Percentiles rank a stretch among this genome's conserved stretches.
phyloP scores from a whole-genome alignment of 2,888 invertebrate genomes.

The Nymphalis polychloros region DNA sequence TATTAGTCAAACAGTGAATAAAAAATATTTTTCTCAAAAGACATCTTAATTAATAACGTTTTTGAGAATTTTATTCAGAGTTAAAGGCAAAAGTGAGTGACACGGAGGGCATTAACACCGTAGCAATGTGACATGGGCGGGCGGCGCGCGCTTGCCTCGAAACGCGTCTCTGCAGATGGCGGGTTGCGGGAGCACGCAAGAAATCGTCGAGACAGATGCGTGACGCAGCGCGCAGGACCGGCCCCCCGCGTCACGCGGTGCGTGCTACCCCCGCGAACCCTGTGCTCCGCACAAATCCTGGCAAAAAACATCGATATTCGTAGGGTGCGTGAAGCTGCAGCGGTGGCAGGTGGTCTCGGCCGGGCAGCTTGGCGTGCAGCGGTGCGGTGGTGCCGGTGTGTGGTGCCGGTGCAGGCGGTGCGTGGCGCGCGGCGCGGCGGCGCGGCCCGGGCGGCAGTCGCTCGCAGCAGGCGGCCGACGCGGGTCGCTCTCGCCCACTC shows the following conservation, averaged over 20 bases:
- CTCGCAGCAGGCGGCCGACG: slow-evolving; percentile 73
- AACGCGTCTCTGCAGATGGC: slow-evolving; percentile 73
- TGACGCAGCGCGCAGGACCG: slow-evolving; percentile 80
- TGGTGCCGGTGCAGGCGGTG: slow-evolving; percentile 62
- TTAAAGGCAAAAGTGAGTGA: slow-evolving; percentile 35
- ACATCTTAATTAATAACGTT: not conserved
- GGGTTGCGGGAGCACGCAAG: slow-evolving; percentile 72
- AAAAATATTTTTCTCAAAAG: not conserved
- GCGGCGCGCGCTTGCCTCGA: slow-evolving; percentile 41
- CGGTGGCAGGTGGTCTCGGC: slow-evolving; percentile 51
- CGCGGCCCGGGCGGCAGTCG: slow-evolving; percentile 78
- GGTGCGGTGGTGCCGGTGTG: slow-evolving; percentile 50
- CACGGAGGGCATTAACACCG: slow-evolving; percentile 56
- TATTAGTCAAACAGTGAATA: no score
- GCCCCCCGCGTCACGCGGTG: slow-evolving; percentile 59
- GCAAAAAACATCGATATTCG: slow-evolving; percentile 77
- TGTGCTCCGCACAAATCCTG: slow-evolving; percentile 47
- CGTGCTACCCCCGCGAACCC: slow-evolving; percentile 59
- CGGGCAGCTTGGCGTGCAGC: slow-evolving; percentile 50
- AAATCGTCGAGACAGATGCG: slow-evolving; percentile 75
- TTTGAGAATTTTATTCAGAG: slow-evolving; percentile 14
- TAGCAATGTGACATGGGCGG: slow-evolving; percentile 51
- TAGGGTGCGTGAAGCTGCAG: slow-evolving; percentile 71
- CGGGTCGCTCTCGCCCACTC: slow-evolving; percentile 59
- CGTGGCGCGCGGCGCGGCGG: slow-evolving; percentile 62